These are phyloP conservation scores for Xanthia togata DNA, from an alignment of 2,888 invertebrate genomes.

Conservation along the genomic window DNA sequence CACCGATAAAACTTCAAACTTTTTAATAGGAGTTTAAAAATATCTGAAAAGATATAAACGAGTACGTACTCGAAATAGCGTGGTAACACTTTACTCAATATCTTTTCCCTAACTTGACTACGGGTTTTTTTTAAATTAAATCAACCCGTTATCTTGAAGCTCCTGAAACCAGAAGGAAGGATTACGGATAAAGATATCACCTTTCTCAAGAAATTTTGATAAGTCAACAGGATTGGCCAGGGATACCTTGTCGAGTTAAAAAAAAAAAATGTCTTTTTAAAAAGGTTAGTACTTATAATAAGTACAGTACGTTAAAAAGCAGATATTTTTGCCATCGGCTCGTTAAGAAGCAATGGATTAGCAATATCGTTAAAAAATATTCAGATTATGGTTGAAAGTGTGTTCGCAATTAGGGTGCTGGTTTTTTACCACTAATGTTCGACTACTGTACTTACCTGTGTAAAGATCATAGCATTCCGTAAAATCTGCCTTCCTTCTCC, in stretches of 20 bases:
- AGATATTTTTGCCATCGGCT: too few relatives aligned
- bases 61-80: background rate
- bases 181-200: background rate
- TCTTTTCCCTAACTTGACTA: background rate
- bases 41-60: conserved; percentile 8
- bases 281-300: background rate
- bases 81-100: background rate
- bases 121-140: background rate
- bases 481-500: background rate
- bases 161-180: background rate
- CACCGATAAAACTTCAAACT: conserved; percentile 1
- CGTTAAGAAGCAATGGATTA: too few relatives aligned
- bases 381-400: too few relatives aligned
- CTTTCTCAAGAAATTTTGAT: background rate
- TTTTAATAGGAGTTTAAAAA: conserved; percentile 19
- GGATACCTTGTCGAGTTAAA: background rate
- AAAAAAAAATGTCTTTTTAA: background rate
- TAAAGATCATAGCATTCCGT: background rate
- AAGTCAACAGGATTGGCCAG: background rate
- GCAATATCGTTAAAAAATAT: too few relatives aligned
- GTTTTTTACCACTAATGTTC: too few relatives aligned
- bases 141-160: background rate
- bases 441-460: background rate
- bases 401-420: too few relatives aligned
- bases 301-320: background rate